A percentile compares a stretch with the other conserved stretches of the same genome.
Conservation (phyloP, 2,797 vertebrate genomes). For the Spinus pinus region DNA sequence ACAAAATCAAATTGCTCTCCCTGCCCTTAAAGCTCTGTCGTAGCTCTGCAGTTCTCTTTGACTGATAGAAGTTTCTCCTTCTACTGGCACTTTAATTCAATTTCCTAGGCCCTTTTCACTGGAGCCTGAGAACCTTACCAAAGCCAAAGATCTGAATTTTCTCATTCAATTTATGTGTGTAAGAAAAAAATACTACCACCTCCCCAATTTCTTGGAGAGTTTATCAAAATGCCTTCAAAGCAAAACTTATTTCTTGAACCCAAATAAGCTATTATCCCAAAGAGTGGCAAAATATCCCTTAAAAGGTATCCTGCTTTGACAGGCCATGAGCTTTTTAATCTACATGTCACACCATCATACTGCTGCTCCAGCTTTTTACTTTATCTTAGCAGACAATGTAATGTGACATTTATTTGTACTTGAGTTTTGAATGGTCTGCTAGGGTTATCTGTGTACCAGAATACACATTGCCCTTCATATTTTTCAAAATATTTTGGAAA, state of each 20-base stretch:
- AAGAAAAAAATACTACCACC: neutral
- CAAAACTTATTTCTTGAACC: neutral
- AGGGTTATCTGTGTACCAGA: neutral
- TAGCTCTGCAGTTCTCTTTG: neutral
- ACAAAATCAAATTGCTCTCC: neutral
- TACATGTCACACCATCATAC: neutral
- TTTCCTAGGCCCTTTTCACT: neutral
- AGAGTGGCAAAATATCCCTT: neutral
- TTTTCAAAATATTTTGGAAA: neutral
- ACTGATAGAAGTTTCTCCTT: neutral
- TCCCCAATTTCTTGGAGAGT: neutral
- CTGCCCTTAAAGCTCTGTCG: fast-evolving
- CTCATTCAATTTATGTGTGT: neutral
- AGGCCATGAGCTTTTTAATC: neutral
- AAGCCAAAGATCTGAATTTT: neutral
- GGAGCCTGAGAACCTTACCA: neutral
- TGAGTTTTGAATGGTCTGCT: neutral
- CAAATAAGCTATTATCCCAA: neutral
- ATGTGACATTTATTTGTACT: neutral
- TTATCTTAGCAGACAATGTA: neutral
- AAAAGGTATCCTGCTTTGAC: neutral
- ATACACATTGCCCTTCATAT: neutral
- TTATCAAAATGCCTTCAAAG: neutral
- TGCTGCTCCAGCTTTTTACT: neutral
- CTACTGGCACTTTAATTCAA: neutral